phyloP scores from a whole-genome alignment of 2,888 invertebrate genomes.

The Callyntrura guangdongensis region DNA sequence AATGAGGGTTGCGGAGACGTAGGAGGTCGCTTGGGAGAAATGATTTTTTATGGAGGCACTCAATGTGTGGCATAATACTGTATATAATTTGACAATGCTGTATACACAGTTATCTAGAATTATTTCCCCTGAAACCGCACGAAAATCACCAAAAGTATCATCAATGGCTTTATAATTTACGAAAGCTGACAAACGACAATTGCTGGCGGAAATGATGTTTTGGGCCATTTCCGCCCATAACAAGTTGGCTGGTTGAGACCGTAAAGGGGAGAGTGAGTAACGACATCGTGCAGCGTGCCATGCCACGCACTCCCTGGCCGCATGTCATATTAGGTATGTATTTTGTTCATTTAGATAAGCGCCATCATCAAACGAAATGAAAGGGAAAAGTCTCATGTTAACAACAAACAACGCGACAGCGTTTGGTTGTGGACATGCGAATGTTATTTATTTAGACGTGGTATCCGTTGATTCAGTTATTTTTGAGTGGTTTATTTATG shows the following conservation, averaged over 20 bases:
- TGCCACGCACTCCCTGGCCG: not conserved
- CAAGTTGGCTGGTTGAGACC: slow-evolving; percentile 2
- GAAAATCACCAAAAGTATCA: slow-evolving; percentile 19
- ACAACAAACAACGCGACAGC: not conserved
- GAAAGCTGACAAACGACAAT: slow-evolving; percentile 52
- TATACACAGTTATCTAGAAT: slow-evolving; percentile 2
- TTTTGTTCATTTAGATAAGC: not conserved
- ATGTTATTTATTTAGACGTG: not conserved
- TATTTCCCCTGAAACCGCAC: slow-evolving; percentile 31
- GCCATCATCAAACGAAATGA: not conserved
- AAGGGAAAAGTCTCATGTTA: not conserved
- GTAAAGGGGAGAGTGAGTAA: too few relatives aligned
- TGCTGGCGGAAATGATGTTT: slow-evolving; percentile 43
- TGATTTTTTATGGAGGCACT: not conserved
- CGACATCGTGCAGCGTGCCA: not conserved
- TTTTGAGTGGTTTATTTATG: not conserved
- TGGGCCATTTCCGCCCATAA: slow-evolving; percentile 45
- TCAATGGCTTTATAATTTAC: slow-evolving; percentile 44
- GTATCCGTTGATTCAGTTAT: not conserved
- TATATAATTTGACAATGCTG: not conserved
- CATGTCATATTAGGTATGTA: not conserved
- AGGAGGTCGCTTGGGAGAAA: not conserved
- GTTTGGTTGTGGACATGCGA: not conserved
- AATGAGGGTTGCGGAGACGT: not conserved
- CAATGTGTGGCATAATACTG: not conserved